Conservation (phyloP, 2,113 vertebrate species). For the Crotophaga sulcirostris region DNA sequence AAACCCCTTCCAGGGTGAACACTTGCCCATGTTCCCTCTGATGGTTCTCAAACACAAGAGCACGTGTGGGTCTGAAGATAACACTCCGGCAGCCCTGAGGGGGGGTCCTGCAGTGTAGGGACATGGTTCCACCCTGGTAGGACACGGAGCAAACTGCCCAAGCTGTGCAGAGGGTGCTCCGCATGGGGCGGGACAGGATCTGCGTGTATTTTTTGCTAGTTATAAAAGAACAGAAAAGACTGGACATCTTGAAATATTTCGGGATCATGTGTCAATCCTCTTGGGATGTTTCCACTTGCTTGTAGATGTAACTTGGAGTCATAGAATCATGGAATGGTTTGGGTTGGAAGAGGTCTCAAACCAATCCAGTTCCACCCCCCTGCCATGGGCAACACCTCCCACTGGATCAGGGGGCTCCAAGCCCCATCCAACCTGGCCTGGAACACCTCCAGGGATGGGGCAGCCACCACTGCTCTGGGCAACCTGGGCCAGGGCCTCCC, state of each 20-base stretch:
- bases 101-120: too few relatives aligned
- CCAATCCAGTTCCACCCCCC: too few relatives aligned
- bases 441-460: too few relatives aligned
- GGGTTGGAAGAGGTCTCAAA: too few relatives aligned
- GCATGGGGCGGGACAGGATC: background rate
- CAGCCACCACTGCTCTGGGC: too few relatives aligned
- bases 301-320: fast-evolving
- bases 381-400: too few relatives aligned
- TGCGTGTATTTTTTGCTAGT: background rate
- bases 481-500: too few relatives aligned
- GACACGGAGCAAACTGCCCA: background rate
- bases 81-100: background rate
- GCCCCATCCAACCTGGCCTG: too few relatives aligned
- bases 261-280: background rate
- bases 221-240: background rate
- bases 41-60: background rate
- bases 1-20: background rate
- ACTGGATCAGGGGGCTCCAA: too few relatives aligned
- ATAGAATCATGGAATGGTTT: too few relatives aligned
- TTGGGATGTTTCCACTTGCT: background rate
- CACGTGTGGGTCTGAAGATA: background rate
- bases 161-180: background rate
- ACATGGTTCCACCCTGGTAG: background rate
- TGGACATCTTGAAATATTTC: background rate
- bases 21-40: background rate